phyloP scores from a whole-genome alignment of 2,888 invertebrate genomes.

The Megamerina dolium region DNA sequence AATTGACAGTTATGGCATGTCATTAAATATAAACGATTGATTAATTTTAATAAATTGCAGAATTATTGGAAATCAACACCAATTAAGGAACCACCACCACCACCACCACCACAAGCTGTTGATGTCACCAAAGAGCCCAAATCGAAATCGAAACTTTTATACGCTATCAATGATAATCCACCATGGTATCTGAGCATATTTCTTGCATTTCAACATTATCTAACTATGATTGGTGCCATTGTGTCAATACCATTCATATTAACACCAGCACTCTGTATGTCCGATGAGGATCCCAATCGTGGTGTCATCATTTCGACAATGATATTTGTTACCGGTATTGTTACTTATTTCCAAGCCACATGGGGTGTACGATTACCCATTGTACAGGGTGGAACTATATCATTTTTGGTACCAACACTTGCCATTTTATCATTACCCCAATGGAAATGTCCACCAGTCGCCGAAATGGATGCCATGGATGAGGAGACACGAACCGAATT shows the following conservation, averaged over 20 bases:
- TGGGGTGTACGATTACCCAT: slow-evolving; percentile 71
- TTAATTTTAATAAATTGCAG: slow-evolving; percentile 6
- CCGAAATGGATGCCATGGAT: slow-evolving; percentile 53
- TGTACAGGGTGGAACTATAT: slow-evolving; percentile 74
- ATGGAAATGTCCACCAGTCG: slow-evolving; percentile 63
- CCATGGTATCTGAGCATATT: slow-evolving; percentile 80
- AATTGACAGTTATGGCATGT: not conserved
- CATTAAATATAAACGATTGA: not conserved
- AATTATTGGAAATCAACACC: slow-evolving; percentile 3
- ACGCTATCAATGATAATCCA: slow-evolving; percentile 74
- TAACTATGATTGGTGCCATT: slow-evolving; percentile 81
- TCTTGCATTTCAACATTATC: slow-evolving; percentile 76
- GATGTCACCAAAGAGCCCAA: slow-evolving; percentile 2
- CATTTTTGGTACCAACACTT: slow-evolving; percentile 71
- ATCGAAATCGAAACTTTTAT: slow-evolving; percentile 49
- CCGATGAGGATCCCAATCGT: slow-evolving; percentile 64
- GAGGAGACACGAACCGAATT: slow-evolving; percentile 54
- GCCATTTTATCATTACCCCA: slow-evolving; percentile 66
- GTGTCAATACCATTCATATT: slow-evolving; percentile 76
- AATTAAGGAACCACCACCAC: slow-evolving; percentile 2
- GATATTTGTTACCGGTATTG: slow-evolving; percentile 74
- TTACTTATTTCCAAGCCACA: slow-evolving; percentile 67
- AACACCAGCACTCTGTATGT: slow-evolving; percentile 75
- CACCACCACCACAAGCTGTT: slow-evolving; percentile 3
- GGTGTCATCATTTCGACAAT: slow-evolving; percentile 76